Conservation (phyloP, 2,113 vertebrate genomes). For the Rhinoderma darwinii region DNA sequence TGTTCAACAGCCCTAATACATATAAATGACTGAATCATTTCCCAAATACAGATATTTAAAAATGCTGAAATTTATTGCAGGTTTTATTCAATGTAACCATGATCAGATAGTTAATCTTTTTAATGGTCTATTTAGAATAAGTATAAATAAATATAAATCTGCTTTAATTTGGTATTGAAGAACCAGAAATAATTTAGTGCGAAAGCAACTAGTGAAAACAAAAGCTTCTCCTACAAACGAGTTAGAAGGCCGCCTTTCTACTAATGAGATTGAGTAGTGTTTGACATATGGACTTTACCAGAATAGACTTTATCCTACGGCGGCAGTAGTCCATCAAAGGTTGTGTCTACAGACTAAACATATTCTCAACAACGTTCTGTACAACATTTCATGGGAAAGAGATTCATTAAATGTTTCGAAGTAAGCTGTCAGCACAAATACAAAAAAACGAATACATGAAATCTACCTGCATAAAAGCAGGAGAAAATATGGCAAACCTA, state of each 20-base stretch:
- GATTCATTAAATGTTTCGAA: slow-evolving; percentile 36
- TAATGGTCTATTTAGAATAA: background rate
- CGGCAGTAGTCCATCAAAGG: slow-evolving; percentile 39
- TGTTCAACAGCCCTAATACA: background rate
- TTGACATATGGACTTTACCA: slow-evolving; percentile 50
- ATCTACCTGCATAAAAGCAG: background rate
- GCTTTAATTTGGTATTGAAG: slow-evolving; percentile 7
- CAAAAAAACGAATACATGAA: background rate
- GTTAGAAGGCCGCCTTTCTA: slow-evolving; percentile 30
- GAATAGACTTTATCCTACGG: slow-evolving; percentile 53
- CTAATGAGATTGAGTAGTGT: slow-evolving; percentile 43
- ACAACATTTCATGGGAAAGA: slow-evolving; percentile 20
- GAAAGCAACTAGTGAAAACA: slow-evolving; percentile 17
- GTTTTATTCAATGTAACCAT: background rate
- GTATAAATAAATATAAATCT: slow-evolving; percentile 26
- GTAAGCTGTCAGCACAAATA: slow-evolving; percentile 11
- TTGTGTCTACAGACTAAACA: slow-evolving; percentile 22
- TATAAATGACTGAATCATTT: background rate
- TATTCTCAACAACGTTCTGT: background rate
- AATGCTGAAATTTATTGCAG: background rate
- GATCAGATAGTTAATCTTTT: background rate
- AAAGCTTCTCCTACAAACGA: slow-evolving; percentile 9
- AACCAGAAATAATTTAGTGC: slow-evolving; percentile 15
- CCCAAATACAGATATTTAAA: background rate
- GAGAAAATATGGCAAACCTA: background rate